Evolutionary conservation across 2,797 vertebrate genomes (phyloP), one percentile per base, ranked within the genome.

Genomic region (Antrozous pallidus): DNA sequence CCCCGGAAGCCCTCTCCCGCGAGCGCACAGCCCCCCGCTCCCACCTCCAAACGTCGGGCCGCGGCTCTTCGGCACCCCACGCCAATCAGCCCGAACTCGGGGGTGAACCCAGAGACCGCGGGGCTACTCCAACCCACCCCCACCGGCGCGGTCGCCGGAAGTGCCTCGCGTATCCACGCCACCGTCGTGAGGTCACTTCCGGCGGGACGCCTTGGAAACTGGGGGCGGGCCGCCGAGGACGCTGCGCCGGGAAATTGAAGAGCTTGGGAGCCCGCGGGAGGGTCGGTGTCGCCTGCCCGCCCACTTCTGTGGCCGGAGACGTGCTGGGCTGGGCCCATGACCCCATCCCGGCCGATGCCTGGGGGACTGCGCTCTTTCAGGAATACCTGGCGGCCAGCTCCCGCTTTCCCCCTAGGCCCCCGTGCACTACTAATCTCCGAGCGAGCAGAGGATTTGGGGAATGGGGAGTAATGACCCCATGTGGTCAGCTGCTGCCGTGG

Each of bases 181-280:
- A 14, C 31, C 71, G 71, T 8, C 22, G 0, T 85, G 61, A 93
- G 26, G 77, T 94, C 96, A 97, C 96, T 95, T 97, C 96, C 97
- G 77, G 84, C 40, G 90, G 82, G 91, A 92, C 87, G 45, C 40
- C 51, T 2, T 6, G 36, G 73, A 56, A 36, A 71, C 71, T 0
- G 5, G 6, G 3, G 2, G 20, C 4, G 0, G 2, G 8, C 0
- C 0, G 12, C 11, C 7, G 16, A 54, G 51, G 65, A 17, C 54
- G 6, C 31, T 28, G 49, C 22, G 6, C 71, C 33, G 77, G 80
- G 93, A 88, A 85, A 49, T 96, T 92, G 63, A 63, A 93, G 40
- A 16, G 3, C 2, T 2, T 11, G 49, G 3, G 22, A 26, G 24
- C 7, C 0, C 1, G 2, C 1, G 3, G 8, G 0, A 0, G 1